phyloP scores from a whole-genome alignment of 1,140 invertebrate genomes.

The Hetaerina americana region DNA sequence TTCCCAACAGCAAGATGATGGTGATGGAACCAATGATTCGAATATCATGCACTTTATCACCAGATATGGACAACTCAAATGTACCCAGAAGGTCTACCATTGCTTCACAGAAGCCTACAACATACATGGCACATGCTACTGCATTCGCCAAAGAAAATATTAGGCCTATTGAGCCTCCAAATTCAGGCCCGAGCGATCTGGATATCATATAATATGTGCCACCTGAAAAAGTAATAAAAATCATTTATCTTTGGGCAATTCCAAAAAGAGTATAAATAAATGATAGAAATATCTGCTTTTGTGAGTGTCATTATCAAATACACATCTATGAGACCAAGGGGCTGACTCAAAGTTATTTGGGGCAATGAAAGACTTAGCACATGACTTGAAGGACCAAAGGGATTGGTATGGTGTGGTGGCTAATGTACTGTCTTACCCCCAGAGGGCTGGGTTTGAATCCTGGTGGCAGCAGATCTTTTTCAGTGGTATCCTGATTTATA shows the following conservation, averaged over 20 bases:
- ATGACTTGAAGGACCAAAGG: too few relatives aligned
- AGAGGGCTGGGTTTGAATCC: too few relatives aligned
- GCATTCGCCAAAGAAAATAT: constrained; percentile 89
- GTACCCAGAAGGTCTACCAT: constrained; percentile 49
- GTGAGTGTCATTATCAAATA: too few relatives aligned
- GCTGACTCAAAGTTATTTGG: not conserved
- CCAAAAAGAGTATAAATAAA: too few relatives aligned
- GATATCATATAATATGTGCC: constrained; percentile 98
- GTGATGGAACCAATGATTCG: constrained; percentile 62
- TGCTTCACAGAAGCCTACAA: constrained; percentile 94
- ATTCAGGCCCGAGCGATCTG: constrained; percentile 88
- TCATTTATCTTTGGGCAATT: too few relatives aligned
- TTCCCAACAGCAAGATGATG: constrained; percentile 56
- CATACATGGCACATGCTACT: constrained; percentile 94
- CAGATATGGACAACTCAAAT: constrained; percentile 40
- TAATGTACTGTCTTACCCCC: too few relatives aligned
- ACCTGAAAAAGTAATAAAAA: constrained; percentile 45
- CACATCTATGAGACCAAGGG: too few relatives aligned
- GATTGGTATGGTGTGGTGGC: too few relatives aligned
- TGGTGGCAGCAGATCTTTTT: too few relatives aligned
- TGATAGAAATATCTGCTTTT: too few relatives aligned
- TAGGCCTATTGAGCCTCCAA: constrained; percentile 79
- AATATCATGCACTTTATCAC: constrained; percentile 42
- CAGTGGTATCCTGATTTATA: too few relatives aligned
- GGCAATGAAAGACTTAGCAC: too few relatives aligned